A percentile compares a stretch with the other conserved stretches of the same genome.
Evolutionary conservation across 1,140 invertebrate species (phyloP).

Genomic region (Lutraria rhynchaena): DNA sequence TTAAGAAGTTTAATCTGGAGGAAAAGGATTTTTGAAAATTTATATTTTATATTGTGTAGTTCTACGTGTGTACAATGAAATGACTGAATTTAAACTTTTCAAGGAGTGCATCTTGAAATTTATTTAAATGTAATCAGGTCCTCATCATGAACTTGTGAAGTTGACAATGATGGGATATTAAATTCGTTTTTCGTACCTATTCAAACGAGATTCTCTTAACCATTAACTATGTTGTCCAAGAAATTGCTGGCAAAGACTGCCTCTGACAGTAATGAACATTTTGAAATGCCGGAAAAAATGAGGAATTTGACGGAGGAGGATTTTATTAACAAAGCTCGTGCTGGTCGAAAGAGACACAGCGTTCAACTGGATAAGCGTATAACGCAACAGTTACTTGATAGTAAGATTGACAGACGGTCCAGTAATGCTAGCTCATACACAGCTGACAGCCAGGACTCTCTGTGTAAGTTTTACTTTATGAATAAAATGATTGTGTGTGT

Average conservation of each 20-base stretch:
- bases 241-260: constrained; percentile 72
- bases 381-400: constrained; percentile 69
- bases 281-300: constrained; percentile 75
- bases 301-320: constrained; percentile 73
- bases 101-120: no score
- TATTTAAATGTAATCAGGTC: no score
- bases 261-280: constrained; percentile 72
- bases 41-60: no score
- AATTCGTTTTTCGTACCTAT: no score
- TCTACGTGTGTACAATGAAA: no score
- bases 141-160: no score
- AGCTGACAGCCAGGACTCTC: constrained; percentile 71
- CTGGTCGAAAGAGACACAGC: constrained; percentile 76
- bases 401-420: constrained; percentile 61
- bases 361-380: constrained; percentile 79
- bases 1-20: no score
- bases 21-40: no score
- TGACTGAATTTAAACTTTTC: no score
- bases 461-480: constrained; percentile 78
- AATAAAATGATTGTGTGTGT: no score
- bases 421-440: constrained; percentile 71
- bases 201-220: no score
- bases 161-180: no score
- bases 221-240: constrained; percentile 70
- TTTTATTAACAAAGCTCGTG: constrained; percentile 70